These are phyloP conservation scores for Mercenaria mercenaria DNA, from an alignment of 1,140 invertebrate genomes.

Conservation along the genomic window DNA sequence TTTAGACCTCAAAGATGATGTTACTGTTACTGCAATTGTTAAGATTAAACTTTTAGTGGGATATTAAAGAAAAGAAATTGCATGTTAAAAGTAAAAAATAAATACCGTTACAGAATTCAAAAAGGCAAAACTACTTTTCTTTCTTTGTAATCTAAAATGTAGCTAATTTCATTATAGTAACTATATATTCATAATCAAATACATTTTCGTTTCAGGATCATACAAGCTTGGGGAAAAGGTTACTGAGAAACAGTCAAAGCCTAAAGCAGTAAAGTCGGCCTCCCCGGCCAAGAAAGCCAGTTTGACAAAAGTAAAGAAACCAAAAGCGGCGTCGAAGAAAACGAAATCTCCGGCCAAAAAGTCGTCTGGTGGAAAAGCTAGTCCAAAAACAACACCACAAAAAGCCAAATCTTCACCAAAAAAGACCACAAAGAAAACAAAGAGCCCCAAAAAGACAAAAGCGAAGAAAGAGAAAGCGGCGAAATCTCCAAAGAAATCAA, in stretches of 20 bases:
- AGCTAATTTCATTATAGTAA: no score
- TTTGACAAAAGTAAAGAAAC: constrained; percentile 18
- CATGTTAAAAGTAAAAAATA: no score
- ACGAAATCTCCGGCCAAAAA: background rate
- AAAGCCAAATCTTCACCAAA: constrained; percentile 13
- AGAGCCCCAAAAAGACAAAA: constrained; percentile 16
- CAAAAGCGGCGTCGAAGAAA: background rate
- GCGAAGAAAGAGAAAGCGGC: constrained; percentile 24
- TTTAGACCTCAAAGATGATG: no score
- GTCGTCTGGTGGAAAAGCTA: background rate
- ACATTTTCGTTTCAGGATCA: background rate
- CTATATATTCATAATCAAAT: no score
- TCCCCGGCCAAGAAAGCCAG: constrained; percentile 4
- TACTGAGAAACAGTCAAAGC: background rate
- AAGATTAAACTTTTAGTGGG: no score
- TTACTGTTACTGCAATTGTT: no score
- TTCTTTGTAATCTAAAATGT: no score
- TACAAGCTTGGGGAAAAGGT: constrained; percentile 10
- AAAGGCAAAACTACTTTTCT: no score
- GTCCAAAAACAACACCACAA: background rate
- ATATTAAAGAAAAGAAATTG: no score
- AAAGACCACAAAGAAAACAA: background rate
- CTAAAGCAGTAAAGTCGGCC: background rate
- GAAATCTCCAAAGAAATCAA: background rate
- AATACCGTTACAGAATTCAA: no score